Base-by-base conservation (phyloP, 1,140 invertebrate species). In the Orius laevigatus region DNA sequence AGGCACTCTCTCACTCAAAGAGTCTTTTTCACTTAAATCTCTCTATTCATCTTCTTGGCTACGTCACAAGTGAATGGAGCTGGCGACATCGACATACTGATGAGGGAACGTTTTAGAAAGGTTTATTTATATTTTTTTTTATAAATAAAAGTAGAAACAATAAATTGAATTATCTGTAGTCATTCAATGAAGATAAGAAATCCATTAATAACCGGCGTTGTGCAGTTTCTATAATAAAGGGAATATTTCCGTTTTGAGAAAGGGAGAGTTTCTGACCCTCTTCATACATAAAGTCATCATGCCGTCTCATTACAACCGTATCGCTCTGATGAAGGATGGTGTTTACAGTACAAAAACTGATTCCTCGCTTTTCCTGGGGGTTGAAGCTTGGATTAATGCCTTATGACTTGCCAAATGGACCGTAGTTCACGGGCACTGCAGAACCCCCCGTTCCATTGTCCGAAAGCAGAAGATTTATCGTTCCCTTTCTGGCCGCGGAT, bases 1-100 rank as follows among this genome's bases (percentile, higher is more conserved):
- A 12, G 19, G 43, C 43, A 45, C n/a, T 35, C 32, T 12, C 36
- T 35, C 48, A 31, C 48, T 41, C 11, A 12, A 19, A 15, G 20
- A 33, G 48, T 41, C 48, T 50, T 50, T 50, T 50, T 50, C 36
- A 41, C 49, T 51, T 51, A 51, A 51, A 51, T 51, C 49, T 51
- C 49, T 51, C 49, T 51, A 51, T 51, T 51, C 49, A 51, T 51
- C 49, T 51, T 45, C 49, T 36, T 18, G 35, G 46, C 46, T 35
- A 47, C 46, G 46, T 36, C 33, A 47, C 33, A 39, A 47, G 33
- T 45, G 39, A 39, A 49, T 38, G 35, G 48, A 31, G 33, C 31
- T 15, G 33, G 41, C 43, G 34, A 16, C 43, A 6, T 15, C n/a
- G 19, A 32, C 49, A 51, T 51, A 51, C 49, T 51, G 49, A 51